Evolutionary conservation across 2,113 vertebrate species (phyloP).

Genomic region (Pica pica): DNA sequence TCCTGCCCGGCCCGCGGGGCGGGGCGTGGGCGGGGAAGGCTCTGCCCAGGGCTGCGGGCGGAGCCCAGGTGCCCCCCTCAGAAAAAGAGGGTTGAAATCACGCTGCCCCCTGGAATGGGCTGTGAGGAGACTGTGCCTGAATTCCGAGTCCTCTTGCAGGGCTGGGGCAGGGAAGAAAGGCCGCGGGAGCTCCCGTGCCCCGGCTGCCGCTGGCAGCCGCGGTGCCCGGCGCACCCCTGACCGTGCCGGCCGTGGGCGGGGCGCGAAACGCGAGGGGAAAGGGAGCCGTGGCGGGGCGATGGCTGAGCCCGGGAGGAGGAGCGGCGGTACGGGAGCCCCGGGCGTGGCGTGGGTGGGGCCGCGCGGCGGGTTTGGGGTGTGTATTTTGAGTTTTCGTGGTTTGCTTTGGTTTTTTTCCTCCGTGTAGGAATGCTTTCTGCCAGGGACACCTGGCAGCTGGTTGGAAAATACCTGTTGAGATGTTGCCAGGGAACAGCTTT

Average conservation of each 20-base stretch:
- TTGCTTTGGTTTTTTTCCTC: too few relatives aligned
- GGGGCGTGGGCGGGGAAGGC: background rate
- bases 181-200: fast-evolving
- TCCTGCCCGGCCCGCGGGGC: background rate
- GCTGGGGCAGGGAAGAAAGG: too few relatives aligned
- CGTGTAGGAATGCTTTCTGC: too few relatives aligned
- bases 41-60: background rate
- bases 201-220: too few relatives aligned
- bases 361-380: fast-evolving
- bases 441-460: too few relatives aligned
- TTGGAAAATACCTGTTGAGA: background rate
- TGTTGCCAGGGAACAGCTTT: background rate
- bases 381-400: background rate
- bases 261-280: background rate
- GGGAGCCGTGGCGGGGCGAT: background rate
- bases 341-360: background rate
- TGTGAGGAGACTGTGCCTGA: background rate
- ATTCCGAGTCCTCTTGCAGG: too few relatives aligned
- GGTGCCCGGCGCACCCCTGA: background rate
- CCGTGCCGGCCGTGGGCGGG: too few relatives aligned
- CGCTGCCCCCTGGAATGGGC: fast-evolving
- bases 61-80: fast-evolving
- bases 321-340: background rate
- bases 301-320: background rate
- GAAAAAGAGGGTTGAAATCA: background rate